phyloP scores from a whole-genome alignment of 2,113 vertebrate genomes.

The Romanogobio albipinnatus region DNA sequence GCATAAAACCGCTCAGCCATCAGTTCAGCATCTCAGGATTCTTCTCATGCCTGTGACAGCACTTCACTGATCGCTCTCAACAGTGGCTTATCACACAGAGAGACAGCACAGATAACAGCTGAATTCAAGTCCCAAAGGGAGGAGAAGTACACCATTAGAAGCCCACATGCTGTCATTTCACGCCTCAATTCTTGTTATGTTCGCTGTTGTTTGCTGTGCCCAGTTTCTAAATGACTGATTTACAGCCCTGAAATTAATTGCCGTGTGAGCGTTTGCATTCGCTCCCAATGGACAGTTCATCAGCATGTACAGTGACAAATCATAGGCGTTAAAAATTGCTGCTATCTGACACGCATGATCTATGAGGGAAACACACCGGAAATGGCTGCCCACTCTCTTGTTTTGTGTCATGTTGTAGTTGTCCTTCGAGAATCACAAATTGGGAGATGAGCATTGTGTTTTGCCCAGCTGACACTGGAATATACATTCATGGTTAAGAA shows the following conservation, averaged over 20 bases:
- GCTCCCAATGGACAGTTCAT: conserved; percentile 45
- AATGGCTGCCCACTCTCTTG: neutral
- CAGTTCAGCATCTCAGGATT: conserved; percentile 23
- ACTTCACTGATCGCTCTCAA: conserved; percentile 21
- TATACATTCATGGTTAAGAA: neutral
- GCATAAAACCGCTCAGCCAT: conserved; percentile 9
- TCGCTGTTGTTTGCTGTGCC: conserved; percentile 46
- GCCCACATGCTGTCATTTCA: conserved; percentile 54
- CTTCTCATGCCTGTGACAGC: conserved; percentile 33
- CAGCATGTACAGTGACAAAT: conserved; percentile 41
- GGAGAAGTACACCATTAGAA: conserved; percentile 43
- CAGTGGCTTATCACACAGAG: conserved; percentile 23
- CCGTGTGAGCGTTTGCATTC: conserved; percentile 16
- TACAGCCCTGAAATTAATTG: conserved; percentile 55
- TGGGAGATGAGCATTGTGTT: conserved; percentile 11
- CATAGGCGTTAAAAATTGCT: conserved; percentile 17
- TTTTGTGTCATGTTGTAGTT: neutral
- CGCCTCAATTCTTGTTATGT: conserved; percentile 40
- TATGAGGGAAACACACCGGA: conserved; percentile 18
- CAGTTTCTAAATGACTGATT: conserved; percentile 50
- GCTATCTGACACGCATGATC: conserved; percentile 28
- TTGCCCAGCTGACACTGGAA: neutral
- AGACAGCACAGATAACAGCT: conserved; percentile 34
- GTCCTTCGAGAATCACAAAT: conserved; percentile 17
- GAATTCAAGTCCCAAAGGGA: conserved; percentile 41